Conservation (phyloP, 2,113 vertebrate genomes). For the Pituophis catenifer region DNA sequence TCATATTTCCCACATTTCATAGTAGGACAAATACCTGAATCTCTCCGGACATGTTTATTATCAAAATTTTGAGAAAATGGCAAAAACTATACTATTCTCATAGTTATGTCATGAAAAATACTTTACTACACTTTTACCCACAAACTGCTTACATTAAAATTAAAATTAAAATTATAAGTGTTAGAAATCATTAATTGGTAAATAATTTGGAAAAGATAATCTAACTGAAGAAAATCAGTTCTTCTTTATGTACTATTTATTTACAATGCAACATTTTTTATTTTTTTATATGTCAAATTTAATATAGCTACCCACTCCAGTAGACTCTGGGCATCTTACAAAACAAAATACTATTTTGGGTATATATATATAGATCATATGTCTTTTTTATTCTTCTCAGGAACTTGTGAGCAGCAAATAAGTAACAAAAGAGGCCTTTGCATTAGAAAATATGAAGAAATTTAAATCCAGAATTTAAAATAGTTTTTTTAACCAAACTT, state of each 20-base stretch:
- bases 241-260: not conserved
- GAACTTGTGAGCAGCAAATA: no score
- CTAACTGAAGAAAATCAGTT: not conserved
- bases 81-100: constrained; percentile 20
- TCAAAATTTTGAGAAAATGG: not conserved
- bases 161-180: constrained; percentile 40
- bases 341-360: not conserved
- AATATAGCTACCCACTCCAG: not conserved
- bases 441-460: no score
- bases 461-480: no score
- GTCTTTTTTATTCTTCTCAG: no score
- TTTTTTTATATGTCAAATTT: not conserved
- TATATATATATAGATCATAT: no score
- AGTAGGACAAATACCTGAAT: constrained; percentile 7
- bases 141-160: constrained; percentile 59
- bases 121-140: not conserved
- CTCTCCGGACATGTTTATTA: not conserved
- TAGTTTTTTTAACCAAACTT: no score
- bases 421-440: no score
- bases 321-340: not conserved
- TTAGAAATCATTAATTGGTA: constrained; percentile 39
- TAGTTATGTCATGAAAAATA: not conserved
- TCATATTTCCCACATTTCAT: constrained; percentile 23
- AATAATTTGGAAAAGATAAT: constrained; percentile 62
- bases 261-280: not conserved